A percentile compares a stretch with the other conserved stretches of the same genome.
Conservation (phyloP, 1,140 invertebrate species). For the Vanessa atalanta region DNA sequence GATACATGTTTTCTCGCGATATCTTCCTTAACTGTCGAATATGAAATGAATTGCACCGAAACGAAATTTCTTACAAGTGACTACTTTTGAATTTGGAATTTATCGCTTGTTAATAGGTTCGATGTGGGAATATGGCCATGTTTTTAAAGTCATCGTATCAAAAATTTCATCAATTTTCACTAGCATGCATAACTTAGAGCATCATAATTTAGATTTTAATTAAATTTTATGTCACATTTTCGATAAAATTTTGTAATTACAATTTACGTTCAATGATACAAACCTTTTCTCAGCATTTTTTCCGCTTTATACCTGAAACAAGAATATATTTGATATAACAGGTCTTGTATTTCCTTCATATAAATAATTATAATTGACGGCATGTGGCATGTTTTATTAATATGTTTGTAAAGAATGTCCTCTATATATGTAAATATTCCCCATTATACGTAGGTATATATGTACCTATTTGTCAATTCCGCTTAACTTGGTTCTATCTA, state of each 20-base stretch:
- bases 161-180: no score
- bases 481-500: constrained; percentile 22
- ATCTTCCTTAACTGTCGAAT: not conserved
- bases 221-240: not conserved
- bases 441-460: not conserved
- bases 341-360: no score
- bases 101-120: no score
- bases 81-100: not conserved
- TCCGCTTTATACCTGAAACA: constrained; percentile 63
- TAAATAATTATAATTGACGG: no score
- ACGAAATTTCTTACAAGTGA: not conserved
- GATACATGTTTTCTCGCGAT: not conserved
- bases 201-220: not conserved
- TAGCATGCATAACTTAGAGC: no score
- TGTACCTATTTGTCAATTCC: not conserved
- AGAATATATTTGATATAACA: constrained; percentile 29
- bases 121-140: no score
- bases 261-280: constrained; percentile 8
- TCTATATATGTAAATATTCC: no score
- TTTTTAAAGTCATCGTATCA: no score
- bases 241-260: not conserved
- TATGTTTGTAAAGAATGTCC: no score
- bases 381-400: no score
- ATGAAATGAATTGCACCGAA: not conserved
- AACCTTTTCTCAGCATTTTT: constrained; percentile 66